A percentile compares a stretch with the other conserved stretches of the same genome.
phyloP scores from a whole-genome alignment of 2,113 vertebrate species.

The Gnathochromis pfefferi region DNA sequence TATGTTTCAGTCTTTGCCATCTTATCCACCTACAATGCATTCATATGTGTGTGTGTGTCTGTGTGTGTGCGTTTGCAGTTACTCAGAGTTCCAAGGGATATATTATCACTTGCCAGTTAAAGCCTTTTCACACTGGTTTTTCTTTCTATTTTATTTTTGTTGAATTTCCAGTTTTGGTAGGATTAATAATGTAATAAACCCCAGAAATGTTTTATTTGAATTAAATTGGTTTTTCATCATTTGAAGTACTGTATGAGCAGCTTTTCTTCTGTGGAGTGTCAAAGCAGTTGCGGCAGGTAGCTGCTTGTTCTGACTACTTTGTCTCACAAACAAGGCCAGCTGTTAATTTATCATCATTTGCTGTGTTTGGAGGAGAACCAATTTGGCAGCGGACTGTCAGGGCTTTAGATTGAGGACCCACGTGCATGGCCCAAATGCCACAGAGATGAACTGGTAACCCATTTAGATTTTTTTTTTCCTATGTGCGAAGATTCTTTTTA shows the following conservation, averaged over 20 bases:
- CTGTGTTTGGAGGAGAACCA: not conserved
- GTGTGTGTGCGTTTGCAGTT: not conserved
- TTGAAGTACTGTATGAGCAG: not conserved
- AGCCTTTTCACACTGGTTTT: not conserved
- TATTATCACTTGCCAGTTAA: not conserved
- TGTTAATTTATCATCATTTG: not conserved
- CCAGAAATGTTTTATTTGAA: not conserved
- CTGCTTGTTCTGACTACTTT: not conserved
- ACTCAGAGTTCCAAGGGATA: not conserved
- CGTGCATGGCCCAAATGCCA: not conserved
- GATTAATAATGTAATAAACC: not conserved
- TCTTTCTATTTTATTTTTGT: not conserved
- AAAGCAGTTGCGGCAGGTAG: not conserved
- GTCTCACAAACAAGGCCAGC: not conserved
- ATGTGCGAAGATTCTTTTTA: not conserved
- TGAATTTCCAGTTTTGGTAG: not conserved
- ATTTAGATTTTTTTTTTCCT: not conserved
- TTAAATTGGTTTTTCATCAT: not conserved
- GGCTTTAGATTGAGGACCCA: not conserved
- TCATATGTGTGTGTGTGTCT: not conserved
- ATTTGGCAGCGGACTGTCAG: not conserved
- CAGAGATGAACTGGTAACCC: not conserved
- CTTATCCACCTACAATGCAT: not conserved
- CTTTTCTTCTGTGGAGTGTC: not conserved
- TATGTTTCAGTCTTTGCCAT: not conserved